Evolutionary conservation across 2,888 invertebrate genomes (phyloP).

Genomic region (Nomada fucata): DNA sequence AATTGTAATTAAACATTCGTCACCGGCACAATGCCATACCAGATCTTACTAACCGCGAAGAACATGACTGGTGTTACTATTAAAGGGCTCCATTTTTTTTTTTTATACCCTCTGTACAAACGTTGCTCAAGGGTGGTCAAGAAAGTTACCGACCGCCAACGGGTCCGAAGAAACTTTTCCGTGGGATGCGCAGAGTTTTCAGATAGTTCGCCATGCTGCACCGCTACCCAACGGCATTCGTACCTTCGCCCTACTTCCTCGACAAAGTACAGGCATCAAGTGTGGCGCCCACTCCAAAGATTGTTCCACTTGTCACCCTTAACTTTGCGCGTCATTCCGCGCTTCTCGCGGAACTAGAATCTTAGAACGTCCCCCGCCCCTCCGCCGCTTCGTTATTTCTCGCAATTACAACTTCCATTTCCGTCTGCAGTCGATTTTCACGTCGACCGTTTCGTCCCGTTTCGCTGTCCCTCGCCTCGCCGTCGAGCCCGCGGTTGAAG

Average conservation of each 20-base stretch:
- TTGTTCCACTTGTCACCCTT: conserved; percentile 14
- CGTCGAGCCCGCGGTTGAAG: background rate
- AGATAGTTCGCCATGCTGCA: background rate
- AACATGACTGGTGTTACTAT: background rate
- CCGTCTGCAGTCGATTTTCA: background rate
- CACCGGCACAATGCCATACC: too few relatives aligned
- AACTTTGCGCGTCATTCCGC: conserved; percentile 2
- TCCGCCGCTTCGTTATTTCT: background rate
- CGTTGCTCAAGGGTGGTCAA: background rate
- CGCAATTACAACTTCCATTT: conserved; percentile 10
- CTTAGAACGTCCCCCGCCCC: background rate
- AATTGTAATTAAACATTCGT: too few relatives aligned
- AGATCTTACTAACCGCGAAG: too few relatives aligned
- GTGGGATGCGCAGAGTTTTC: background rate
- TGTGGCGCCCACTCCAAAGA: background rate
- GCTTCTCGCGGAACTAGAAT: background rate
- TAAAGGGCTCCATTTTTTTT: background rate
- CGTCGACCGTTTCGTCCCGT: background rate
- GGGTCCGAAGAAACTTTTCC: background rate
- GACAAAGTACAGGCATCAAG: conserved; percentile 12
- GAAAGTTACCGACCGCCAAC: background rate
- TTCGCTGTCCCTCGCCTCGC: background rate
- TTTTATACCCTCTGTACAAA: background rate
- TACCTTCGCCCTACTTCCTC: conserved; percentile 4
- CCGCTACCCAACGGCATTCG: background rate